These are phyloP conservation scores for Sinocyclocheilus grahami DNA, from an alignment of 2,113 vertebrate species.

Conservation along the genomic window DNA sequence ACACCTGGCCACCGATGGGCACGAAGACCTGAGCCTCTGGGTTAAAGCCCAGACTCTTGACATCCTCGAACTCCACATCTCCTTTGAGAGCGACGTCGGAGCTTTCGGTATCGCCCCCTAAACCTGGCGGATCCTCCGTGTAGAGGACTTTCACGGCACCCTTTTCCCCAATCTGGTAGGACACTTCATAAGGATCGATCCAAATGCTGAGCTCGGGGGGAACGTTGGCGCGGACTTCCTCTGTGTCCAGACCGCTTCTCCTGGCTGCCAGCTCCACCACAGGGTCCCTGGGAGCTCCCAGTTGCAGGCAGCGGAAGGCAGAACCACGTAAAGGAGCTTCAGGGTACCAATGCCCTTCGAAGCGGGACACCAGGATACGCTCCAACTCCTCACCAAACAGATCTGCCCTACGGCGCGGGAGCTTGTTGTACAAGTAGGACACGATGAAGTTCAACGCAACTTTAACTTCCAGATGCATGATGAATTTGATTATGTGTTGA, in stretches of 20 bases:
- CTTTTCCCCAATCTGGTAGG: conserved; percentile 97
- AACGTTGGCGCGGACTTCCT: conserved; percentile 92
- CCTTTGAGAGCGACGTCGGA: conserved; percentile 74
- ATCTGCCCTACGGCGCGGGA: conserved; percentile 94
- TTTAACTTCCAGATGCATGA: conserved; percentile 98
- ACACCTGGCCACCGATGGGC: conserved; percentile 85
- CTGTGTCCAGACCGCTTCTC: conserved; percentile 89
- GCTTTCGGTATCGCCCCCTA: conserved; percentile 78
- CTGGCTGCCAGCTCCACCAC: conserved; percentile 93
- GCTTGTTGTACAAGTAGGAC: conserved; percentile 98
- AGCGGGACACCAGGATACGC: conserved; percentile 90
- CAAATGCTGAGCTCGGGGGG: conserved; percentile 94
- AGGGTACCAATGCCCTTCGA: conserved; percentile 97
- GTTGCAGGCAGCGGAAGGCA: conserved; percentile 95
- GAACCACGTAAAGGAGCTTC: conserved; percentile 94
- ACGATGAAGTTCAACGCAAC: conserved; percentile 99
- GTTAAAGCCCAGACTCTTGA: conserved; percentile 93
- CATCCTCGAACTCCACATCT: conserved; percentile 83
- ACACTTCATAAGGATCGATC: conserved; percentile 98
- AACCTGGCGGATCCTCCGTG: conserved; percentile 85
- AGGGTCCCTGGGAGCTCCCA: conserved; percentile 89
- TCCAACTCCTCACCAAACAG: conserved; percentile 97
- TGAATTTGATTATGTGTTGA: conserved; percentile 21
- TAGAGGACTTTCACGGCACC: conserved; percentile 92
- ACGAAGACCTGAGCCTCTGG: conserved; percentile 96